phyloP scores from a whole-genome alignment of 2,113 vertebrate genomes.

The Pterocles burchelli region DNA sequence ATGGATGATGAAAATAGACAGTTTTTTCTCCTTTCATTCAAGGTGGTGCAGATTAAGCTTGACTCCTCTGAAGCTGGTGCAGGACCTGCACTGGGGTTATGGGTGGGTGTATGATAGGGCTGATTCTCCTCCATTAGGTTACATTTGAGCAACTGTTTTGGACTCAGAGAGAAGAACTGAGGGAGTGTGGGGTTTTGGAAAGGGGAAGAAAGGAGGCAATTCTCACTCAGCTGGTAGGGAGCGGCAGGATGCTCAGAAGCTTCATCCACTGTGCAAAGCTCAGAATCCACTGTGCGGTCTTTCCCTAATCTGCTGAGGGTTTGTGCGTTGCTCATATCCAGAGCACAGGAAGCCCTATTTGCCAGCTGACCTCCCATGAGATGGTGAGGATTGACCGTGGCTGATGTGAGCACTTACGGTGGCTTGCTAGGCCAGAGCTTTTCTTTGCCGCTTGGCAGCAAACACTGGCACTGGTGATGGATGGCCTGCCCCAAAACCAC shows the following conservation, averaged over 20 bases:
- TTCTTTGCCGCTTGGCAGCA: background rate
- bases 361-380: background rate
- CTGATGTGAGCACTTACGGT: background rate
- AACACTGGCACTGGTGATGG: background rate
- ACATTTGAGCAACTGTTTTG: background rate
- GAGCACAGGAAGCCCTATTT: background rate
- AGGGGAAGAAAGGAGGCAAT: background rate
- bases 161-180: background rate
- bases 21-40: background rate
- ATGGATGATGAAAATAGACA: background rate
- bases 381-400: rapidly evolving
- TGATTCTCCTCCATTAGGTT: background rate
- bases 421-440: background rate
- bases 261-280: background rate
- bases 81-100: background rate
- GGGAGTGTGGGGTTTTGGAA: background rate
- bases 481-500: background rate
- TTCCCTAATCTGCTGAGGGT: background rate
- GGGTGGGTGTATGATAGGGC: background rate
- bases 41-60: background rate
- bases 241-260: rapidly evolving
- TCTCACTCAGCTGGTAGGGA: background rate
- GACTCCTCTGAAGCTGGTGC: background rate
- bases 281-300: background rate
- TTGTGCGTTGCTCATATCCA: background rate